phyloP scores from a whole-genome alignment of 1,140 invertebrate genomes.

The Calliphora vicina region DNA sequence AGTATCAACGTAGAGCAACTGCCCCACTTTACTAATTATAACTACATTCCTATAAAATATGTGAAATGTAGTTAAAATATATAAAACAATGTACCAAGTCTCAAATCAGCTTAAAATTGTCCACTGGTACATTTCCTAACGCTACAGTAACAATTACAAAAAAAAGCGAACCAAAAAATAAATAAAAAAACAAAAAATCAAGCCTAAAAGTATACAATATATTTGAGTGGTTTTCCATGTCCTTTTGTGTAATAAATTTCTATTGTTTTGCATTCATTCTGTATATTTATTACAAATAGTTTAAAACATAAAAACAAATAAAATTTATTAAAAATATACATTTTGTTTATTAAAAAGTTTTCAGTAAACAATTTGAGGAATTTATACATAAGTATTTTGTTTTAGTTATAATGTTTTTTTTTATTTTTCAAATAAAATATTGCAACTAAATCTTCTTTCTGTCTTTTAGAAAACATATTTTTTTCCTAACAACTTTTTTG shows the following conservation, averaged over 20 bases:
- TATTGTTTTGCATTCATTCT: neutral
- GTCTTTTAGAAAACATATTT: neutral
- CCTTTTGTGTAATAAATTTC: neutral
- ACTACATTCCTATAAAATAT: too few species aligned
- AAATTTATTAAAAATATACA: conserved; percentile 7
- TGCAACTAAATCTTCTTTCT: neutral
- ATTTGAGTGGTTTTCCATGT: conserved; percentile 1
- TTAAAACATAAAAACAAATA: neutral
- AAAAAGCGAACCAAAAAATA: neutral
- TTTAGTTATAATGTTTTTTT: too few species aligned
- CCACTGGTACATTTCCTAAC: neutral
- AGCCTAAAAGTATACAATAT: conserved; percentile 6
- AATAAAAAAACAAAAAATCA: neutral
- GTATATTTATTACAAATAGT: neutral
- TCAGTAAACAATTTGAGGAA: neutral
- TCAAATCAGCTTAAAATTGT: too few species aligned
- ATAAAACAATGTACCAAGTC: too few species aligned
- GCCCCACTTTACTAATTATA: too few species aligned
- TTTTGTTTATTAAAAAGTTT: conserved; percentile 2
- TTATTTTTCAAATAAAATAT: neutral
- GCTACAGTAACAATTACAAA: neutral
- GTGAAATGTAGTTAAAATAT: too few species aligned
- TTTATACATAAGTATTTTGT: neutral
- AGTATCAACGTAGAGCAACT: too few species aligned
- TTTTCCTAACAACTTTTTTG: neutral